Evolutionary conservation across 2,888 invertebrate genomes (phyloP).

Genomic region (Empis livida): DNA sequence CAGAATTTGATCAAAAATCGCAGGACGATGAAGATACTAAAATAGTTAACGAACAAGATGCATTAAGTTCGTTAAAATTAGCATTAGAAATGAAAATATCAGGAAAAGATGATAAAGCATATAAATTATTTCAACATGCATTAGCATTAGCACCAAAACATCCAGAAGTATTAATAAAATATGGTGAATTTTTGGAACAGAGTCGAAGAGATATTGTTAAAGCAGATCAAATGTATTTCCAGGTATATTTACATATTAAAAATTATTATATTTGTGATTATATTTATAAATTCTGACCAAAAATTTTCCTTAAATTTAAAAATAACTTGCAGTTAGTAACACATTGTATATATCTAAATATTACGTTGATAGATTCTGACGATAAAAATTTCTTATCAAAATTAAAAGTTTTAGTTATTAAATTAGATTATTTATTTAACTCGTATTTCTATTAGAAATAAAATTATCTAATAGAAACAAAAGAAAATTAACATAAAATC

Average conservation of each 20-base stretch:
- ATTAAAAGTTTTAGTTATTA: no score
- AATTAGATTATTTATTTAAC: no score
- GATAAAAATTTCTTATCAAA: no score
- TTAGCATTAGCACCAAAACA: slow-evolving; percentile 81
- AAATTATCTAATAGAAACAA: no score
- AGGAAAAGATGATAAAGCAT: slow-evolving; percentile 76
- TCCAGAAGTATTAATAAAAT: slow-evolving; percentile 82
- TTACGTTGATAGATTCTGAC: no score
- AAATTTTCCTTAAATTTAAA: no score
- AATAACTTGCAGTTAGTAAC: no score
- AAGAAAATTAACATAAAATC: no score
- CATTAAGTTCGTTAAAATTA: slow-evolving; percentile 69
- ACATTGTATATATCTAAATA: no score
- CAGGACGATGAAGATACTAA: slow-evolving; percentile 17
- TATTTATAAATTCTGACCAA: not conserved
- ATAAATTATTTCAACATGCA: slow-evolving; percentile 80
- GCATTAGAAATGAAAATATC: slow-evolving; percentile 72
- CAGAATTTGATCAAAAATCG: slow-evolving; percentile 19
- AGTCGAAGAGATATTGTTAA: slow-evolving; percentile 69
- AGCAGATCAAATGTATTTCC: slow-evolving; percentile 83
- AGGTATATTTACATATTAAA: slow-evolving; percentile 36
- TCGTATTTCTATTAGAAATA: no score
- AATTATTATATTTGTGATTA: not conserved
- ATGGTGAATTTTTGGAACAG: slow-evolving; percentile 85
- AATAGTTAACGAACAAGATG: slow-evolving; percentile 44